phyloP scores from a whole-genome alignment of 2,888 invertebrate genomes.

The Hypercompe scribonia region DNA sequence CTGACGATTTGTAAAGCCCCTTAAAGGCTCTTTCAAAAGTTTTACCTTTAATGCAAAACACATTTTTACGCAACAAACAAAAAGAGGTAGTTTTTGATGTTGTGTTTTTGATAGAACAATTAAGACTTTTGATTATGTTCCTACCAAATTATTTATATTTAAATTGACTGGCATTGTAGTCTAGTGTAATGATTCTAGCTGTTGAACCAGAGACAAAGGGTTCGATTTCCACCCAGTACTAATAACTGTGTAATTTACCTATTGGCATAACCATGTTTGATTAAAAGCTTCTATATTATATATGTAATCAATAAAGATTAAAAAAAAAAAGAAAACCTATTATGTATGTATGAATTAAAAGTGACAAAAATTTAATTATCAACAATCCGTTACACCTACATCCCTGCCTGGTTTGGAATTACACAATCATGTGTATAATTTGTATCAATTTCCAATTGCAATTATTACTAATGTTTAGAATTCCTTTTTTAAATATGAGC shows the following conservation, averaged over 20 bases:
- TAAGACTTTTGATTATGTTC: not conserved
- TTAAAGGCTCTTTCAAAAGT: not conserved
- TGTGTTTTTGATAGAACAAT: not conserved
- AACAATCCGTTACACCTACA: no score
- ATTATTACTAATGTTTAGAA: not conserved
- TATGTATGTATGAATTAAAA: no score
- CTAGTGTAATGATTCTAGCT: not conserved
- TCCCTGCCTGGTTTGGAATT: no score
- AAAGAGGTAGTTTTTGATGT: not conserved
- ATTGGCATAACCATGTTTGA: no score
- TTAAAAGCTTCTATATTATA: no score
- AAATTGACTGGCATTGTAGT: no score
- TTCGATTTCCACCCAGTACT: not conserved
- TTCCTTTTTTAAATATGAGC: not conserved
- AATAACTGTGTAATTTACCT: not conserved
- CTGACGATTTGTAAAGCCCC: not conserved
- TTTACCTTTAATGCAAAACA: not conserved
- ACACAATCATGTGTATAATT: no score
- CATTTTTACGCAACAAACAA: not conserved
- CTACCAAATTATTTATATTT: no score
- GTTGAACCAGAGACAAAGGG: not conserved
- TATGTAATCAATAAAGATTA: no score
- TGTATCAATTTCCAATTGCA: not conserved
- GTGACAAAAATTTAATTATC: no score
- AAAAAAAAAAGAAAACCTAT: no score